Evolutionary conservation across 2,797 vertebrate genomes (phyloP).

Genomic region (Xerus rutilus): DNA sequence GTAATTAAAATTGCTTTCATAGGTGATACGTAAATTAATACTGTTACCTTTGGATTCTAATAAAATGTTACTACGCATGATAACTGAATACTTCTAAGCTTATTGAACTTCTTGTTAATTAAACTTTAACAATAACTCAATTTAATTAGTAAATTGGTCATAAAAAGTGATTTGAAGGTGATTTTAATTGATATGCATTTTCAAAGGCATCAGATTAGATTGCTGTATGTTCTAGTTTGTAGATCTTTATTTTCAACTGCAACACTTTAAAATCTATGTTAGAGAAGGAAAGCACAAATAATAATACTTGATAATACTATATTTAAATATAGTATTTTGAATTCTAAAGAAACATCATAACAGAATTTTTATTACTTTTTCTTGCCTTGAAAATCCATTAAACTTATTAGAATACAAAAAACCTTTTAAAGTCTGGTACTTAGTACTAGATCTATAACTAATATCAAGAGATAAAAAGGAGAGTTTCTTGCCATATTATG

Average conservation of each 20-base stretch:
- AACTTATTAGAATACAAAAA: neutral
- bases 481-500: neutral
- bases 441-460: neutral
- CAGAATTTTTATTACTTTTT: neutral
- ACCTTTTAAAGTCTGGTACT: neutral
- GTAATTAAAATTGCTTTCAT: constrained; percentile 76
- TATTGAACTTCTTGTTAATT: constrained; percentile 57
- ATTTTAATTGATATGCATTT: constrained; percentile 30
- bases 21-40: constrained; percentile 63
- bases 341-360: neutral
- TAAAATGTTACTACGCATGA: constrained; percentile 26
- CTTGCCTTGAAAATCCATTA: neutral
- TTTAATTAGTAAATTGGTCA: neutral
- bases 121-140: constrained; percentile 23
- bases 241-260: constrained; percentile 2
- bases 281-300: neutral
- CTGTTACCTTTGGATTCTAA: constrained; percentile 44
- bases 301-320: neutral
- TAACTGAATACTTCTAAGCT: neutral
- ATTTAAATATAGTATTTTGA: neutral
- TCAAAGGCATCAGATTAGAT: neutral
- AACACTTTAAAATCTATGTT: neutral
- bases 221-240: neutral
- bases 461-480: neutral
- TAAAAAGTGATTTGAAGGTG: constrained; percentile 24